These are phyloP conservation scores for Nesogale talazaci DNA, from an alignment of 2,113 vertebrate genomes.

Conservation along the genomic window DNA sequence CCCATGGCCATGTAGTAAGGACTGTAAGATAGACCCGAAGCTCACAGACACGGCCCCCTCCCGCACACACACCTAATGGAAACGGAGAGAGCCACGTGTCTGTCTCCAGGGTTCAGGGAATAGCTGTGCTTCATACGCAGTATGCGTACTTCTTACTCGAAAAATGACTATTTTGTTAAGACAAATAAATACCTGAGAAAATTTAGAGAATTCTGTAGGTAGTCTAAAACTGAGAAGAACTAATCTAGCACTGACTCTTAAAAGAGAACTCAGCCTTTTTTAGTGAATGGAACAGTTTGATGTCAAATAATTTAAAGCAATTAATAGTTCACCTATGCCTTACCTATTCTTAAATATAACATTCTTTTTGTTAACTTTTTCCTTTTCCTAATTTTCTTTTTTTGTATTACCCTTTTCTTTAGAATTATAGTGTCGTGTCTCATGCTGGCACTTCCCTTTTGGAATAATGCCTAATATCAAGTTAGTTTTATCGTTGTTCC, in stretches of 20 bases:
- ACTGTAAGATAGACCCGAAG: background rate
- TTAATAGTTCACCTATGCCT: background rate
- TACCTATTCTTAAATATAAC: background rate
- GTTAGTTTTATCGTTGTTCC: constrained; percentile 17
- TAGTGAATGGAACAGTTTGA: background rate
- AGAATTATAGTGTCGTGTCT: background rate
- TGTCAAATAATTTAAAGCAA: background rate
- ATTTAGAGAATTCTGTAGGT: background rate
- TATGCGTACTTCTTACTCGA: background rate
- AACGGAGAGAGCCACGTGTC: background rate
- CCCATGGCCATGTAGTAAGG: background rate
- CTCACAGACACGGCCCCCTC: background rate
- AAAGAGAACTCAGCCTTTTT: background rate
- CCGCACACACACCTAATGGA: background rate
- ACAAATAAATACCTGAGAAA: background rate
- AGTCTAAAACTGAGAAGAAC: background rate
- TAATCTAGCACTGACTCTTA: background rate
- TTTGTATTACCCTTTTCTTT: background rate
- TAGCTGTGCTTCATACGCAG: background rate
- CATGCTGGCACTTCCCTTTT: constrained; percentile 7
- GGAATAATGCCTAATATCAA: background rate
- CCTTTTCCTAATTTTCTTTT: background rate
- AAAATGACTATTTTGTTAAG: background rate
- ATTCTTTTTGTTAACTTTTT: background rate
- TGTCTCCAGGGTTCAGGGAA: background rate